Evolutionary conservation across 1,140 invertebrate species (phyloP), one percentile per base, ranked within the genome.

Genomic region (Papilio polyxenes): DNA sequence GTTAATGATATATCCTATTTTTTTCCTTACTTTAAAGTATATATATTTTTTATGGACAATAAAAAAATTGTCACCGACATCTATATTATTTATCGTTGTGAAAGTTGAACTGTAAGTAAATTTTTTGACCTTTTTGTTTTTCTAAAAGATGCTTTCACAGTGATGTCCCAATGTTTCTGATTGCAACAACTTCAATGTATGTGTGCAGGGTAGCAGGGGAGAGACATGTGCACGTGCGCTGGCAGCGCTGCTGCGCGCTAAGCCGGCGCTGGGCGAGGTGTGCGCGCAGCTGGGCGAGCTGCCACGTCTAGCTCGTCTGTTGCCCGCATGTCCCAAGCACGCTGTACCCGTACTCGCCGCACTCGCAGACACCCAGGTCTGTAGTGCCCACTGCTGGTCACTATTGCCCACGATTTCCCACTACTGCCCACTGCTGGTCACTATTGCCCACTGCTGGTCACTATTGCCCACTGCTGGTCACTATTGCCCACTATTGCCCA

Each of bases 221-320:
- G 98, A 99, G 89, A 95, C 97, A 62, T 96, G 98, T 62, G 98
- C 98, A 5, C 97, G 96, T 81, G 98, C 98, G 20, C 92, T 99
- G 44, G 97, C 98, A 13, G 96, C 96, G 87, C 94, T 99, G 48
- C 95, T 99, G 44, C 96, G 97, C 87, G 96, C 98, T 23, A 98
- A 99, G 92, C 97, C 98, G n/a, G 95, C 96, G 87, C 95, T 99
- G 74, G 96, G 98, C 31, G 98, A 99, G 92, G 96, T 98, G 86
- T 96, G 99, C 78, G 99, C 99, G 20, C 96, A 98, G 20, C 96
- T 99, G 89, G 99, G 99, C 13, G 98, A 99, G 92, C 97, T 99
- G 92, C 98, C 98, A 20, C 96, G 98, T 84, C 95, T 99, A 40
- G 97, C 98, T 87, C 95, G 96, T 85, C 96, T 98, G 88, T 97